Evolutionary conservation across 2,888 invertebrate species (phyloP), one percentile per base, ranked within the genome.

Genomic region (Ceraclea dissimilis): DNA sequence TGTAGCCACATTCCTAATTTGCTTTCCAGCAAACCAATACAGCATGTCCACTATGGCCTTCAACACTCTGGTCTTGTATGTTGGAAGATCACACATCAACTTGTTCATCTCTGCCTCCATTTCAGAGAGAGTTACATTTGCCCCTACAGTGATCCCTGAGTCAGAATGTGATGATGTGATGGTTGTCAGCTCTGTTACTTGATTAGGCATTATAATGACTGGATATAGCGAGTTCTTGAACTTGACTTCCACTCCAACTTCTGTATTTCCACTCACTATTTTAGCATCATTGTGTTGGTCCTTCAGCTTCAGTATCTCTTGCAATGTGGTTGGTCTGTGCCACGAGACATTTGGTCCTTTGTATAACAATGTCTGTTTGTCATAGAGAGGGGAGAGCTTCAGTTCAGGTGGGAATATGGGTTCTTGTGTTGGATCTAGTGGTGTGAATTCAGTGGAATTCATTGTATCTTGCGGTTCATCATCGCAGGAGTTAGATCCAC

Each of bases 1-100:
- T 13, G 91, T 86, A 50, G 94, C 95, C 13, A 93, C 93, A 71
- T 95, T 97, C 61, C 97, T 79, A 51, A 97, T 91, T 76, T 97
- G 97, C 67, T 86, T 90, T 5, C 96, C 95, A 50, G 94, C 97
- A 78, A 97, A 97, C 86, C 90, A 93, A 68, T 92, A 85, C 21
- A 97, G 74, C 89, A 96, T 97, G 52, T 89, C 84, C 6, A 84
- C 77, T 20, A 92, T 80, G 26, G 87, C 82, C 65, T 75, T 74
- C 64, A 84, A 88, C 58, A 85, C 75, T 67, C 83, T 78, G 1
- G 82, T 82, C 70, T 79, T 79, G n/a, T 70, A 63, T 63, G 80
- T 78, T 53, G 75, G 71, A 64, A 78, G 67, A 47, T 68, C 68
- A 33, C 72, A 66, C 13, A 87, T 81, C 64, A 80, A 74, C 17